Evolutionary conservation across 2,888 invertebrate genomes (phyloP).

Genomic region (Latrodectus hesperus): DNA sequence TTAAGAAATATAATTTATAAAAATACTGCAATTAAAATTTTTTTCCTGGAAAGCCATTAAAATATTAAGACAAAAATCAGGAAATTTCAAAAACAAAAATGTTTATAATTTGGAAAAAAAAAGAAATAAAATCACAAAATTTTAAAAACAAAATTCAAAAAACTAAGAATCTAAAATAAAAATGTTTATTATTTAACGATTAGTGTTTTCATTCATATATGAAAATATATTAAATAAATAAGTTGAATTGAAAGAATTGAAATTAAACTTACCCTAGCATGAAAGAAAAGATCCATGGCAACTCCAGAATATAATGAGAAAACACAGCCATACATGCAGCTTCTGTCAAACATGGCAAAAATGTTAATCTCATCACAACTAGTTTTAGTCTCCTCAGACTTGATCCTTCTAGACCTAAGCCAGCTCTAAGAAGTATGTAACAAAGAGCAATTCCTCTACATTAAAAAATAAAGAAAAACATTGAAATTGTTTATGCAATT

Average conservation of each 20-base stretch:
- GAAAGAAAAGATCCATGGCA: conserved; percentile 66
- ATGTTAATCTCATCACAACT: conserved; percentile 66
- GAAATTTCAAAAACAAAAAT: neutral
- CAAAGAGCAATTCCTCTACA: conserved; percentile 58
- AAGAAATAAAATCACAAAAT: neutral
- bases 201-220: neutral
- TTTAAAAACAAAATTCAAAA: neutral
- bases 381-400: conserved; percentile 48
- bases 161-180: neutral
- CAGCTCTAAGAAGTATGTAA: conserved; percentile 69
- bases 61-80: too few species aligned
- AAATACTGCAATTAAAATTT: too few species aligned
- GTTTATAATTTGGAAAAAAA: neutral
- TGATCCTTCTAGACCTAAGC: conserved; percentile 67
- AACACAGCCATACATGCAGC: conserved; percentile 65
- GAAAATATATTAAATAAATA: neutral
- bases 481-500: too few species aligned
- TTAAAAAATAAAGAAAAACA: conserved; percentile 8
- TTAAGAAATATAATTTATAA: too few species aligned
- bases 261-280: conserved; percentile 71
- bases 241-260: neutral
- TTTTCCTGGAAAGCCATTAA: too few species aligned
- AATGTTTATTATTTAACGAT: neutral
- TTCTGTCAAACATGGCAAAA: conserved; percentile 70
- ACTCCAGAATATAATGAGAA: conserved; percentile 52